Evolutionary conservation across 1,140 invertebrate genomes (phyloP), one percentile per base, ranked within the genome.

Genomic region (Galendromus occidentalis): DNA sequence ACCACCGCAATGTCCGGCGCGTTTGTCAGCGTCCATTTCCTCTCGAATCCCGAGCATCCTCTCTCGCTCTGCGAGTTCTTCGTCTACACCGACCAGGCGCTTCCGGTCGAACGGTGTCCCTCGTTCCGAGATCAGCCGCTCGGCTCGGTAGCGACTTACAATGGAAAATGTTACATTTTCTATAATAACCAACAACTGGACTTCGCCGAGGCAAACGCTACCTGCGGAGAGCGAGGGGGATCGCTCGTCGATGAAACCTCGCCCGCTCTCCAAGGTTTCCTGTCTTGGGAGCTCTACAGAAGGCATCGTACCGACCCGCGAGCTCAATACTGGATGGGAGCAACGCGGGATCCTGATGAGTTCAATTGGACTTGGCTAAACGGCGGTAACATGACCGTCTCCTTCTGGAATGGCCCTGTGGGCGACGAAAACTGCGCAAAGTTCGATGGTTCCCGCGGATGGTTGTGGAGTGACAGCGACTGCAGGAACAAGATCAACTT

Each of bases 101-200:
- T 94, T 67, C 90, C 90, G 0, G 91, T 93, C 67, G 91, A 93
- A 75, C 80, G 90, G 66, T 94, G 90, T 75, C 90, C 90, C 0
- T 87, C 90, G 68, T 92, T 92, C 75, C 75, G 89, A 29, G 89
- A 93, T 73, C 88, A 92, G 73, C 88, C 88, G 0, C 87, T 88
- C 0, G 91, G 90, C 14, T 88, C 86, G 33, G 87, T 88, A 0
- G 88, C 90, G 1, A 93, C 90, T 0, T 95, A 94, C 76, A 93
- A 93, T 72, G 90, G 90, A 59, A 93, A 93, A 77, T 95, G 91
- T 74, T 95, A 95, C 73, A 88, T 91, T 67, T 95, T 94, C 77
- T 92, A 93, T 76, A 89, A 91, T 71, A 79, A 87, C 30, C 87
- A 91, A 71, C 87, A 87, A 0, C 74, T 86, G 68, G 83, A 81